Conservation (phyloP, 2,888 invertebrate genomes). For the Hymenopus coronatus region DNA sequence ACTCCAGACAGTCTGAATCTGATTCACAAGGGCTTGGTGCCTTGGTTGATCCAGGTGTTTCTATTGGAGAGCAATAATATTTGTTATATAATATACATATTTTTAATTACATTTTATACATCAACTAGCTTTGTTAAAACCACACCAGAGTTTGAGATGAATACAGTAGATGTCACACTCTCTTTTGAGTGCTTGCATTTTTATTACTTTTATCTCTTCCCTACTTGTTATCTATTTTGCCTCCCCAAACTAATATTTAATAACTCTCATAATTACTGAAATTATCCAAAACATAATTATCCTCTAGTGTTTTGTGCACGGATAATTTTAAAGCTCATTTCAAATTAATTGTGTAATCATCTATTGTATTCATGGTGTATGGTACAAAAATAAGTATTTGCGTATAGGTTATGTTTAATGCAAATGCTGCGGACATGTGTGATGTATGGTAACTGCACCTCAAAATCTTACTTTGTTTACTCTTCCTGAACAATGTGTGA, state of each 20-base stretch:
- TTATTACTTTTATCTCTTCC: too few species aligned
- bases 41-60: conserved; percentile 37
- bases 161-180: not conserved
- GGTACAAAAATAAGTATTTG: not conserved
- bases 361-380: not conserved
- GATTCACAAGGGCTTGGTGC: conserved; percentile 42
- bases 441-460: not conserved
- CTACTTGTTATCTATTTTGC: too few species aligned
- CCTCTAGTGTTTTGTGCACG: too few species aligned
- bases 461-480: not conserved
- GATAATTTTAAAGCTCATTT: too few species aligned
- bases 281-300: too few species aligned
- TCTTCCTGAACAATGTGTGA: too few species aligned
- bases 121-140: not conserved
- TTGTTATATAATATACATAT: not conserved
- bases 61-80: conserved; percentile 27
- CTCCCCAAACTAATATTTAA: too few species aligned
- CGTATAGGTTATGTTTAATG: not conserved
- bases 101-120: not conserved
- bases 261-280: too few species aligned
- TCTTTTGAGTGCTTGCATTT: not conserved
- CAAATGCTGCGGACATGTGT: not conserved
- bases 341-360: not conserved
- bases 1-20: conserved; percentile 44
- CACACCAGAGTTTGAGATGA: not conserved